phyloP scores from a whole-genome alignment of 2,797 vertebrate species.

The Semotilus atromaculatus region DNA sequence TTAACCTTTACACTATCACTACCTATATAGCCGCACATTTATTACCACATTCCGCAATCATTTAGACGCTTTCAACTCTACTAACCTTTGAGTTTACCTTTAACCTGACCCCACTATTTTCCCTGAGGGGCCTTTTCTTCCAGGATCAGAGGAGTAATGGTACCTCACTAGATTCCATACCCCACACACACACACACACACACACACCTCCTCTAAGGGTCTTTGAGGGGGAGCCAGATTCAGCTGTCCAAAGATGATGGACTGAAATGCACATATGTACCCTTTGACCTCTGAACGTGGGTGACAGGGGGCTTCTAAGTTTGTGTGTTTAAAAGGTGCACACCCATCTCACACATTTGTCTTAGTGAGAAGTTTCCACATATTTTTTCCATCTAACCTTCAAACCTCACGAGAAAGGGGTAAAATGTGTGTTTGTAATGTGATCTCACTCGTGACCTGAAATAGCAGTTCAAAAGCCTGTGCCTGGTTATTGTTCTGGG shows the following conservation, averaged over 20 bases:
- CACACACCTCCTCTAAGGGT: not conserved
- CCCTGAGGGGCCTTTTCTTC: constrained; percentile 31
- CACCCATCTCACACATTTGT: constrained; percentile 45
- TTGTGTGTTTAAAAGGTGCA: constrained; percentile 43
- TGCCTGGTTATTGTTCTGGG: constrained; percentile 36
- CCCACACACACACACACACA: constrained; percentile 2
- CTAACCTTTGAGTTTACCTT: constrained; percentile 56
- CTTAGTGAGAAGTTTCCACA: constrained; percentile 42
- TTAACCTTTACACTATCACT: constrained; percentile 20
- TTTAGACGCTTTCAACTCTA: constrained; percentile 53
- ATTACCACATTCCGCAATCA: constrained; percentile 60
- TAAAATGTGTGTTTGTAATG: constrained; percentile 36
- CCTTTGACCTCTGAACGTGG: constrained; percentile 48
- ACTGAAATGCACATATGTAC: constrained; percentile 64
- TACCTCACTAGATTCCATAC: constrained; percentile 37
- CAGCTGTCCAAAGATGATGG: constrained; percentile 63
- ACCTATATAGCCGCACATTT: constrained; percentile 30
- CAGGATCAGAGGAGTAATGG: constrained; percentile 47
- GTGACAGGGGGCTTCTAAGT: constrained; percentile 21
- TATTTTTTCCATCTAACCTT: constrained; percentile 42
- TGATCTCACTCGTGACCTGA: constrained; percentile 26
- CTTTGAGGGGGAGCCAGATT: constrained; percentile 37
- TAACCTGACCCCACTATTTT: constrained; percentile 57
- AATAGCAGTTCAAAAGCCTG: constrained; percentile 37
- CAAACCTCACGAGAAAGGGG: constrained; percentile 34